Evolutionary conservation across 2,888 invertebrate genomes (phyloP).

Genomic region (Oxytorus armatus): DNA sequence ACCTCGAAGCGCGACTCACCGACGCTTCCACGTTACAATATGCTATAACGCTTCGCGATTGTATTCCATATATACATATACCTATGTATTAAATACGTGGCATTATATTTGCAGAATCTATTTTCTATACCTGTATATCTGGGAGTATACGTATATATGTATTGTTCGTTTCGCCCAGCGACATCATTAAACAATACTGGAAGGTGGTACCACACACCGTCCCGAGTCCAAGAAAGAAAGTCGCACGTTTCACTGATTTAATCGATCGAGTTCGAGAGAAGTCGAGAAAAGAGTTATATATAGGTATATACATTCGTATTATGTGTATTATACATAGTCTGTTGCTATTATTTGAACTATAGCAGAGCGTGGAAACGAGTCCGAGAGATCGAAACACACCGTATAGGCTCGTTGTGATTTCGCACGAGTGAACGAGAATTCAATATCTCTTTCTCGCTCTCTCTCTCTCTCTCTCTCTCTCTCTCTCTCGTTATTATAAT

Average conservation of each 20-base stretch:
- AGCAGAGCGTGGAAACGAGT: conserved; percentile 44
- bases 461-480: conserved; percentile 27
- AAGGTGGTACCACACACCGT: conserved; percentile 39
- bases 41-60: conserved; percentile 13
- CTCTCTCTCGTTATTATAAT: too few species aligned
- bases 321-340: background rate
- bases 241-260: conserved; percentile 64
- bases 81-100: conserved; percentile 39
- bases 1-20: conserved; percentile 64
- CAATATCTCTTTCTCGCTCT: conserved; percentile 1
- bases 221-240: conserved; percentile 45
- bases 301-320: background rate
- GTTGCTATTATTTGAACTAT: conserved; percentile 47
- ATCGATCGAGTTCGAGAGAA: conserved; percentile 45
- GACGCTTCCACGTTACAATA: conserved; percentile 41
- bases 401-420: conserved; percentile 2
- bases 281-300: conserved; percentile 6
- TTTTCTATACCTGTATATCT: conserved; percentile 27
- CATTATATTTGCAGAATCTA: conserved; percentile 44
- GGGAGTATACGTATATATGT: conserved; percentile 17
- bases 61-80: conserved; percentile 34
- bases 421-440: background rate
- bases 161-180: conserved; percentile 66
- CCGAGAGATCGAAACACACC: conserved; percentile 13
- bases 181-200: conserved; percentile 72